phyloP scores from a whole-genome alignment of 2,888 invertebrate genomes.

The Dryomyza anilis region DNA sequence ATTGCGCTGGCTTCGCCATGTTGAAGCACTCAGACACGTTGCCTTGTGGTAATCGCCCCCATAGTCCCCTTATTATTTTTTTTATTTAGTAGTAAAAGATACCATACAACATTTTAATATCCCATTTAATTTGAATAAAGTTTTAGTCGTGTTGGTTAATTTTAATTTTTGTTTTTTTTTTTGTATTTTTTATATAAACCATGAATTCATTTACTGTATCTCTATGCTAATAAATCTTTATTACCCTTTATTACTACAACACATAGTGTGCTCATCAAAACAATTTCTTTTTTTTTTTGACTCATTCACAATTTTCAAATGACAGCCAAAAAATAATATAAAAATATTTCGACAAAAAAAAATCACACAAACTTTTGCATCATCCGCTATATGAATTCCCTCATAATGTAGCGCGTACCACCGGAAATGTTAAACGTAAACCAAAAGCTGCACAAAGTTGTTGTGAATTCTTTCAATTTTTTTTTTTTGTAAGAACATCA shows the following conservation, averaged over 20 bases:
- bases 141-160: too few relatives aligned
- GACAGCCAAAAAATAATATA: neutral
- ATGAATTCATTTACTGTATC: neutral
- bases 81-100: too few relatives aligned
- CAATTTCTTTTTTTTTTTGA: neutral
- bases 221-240: conserved; percentile 11
- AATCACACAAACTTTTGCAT: conserved; percentile 10
- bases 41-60: too few relatives aligned
- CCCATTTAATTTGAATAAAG: too few relatives aligned
- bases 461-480: conserved; percentile 29
- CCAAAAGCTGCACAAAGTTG: neutral
- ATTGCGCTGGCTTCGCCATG: too few relatives aligned
- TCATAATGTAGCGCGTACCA: neutral
- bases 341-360: neutral
- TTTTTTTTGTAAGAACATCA: too few relatives aligned
- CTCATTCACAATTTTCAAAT: neutral
- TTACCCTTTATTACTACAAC: neutral
- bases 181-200: too few relatives aligned
- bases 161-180: too few relatives aligned
- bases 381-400: conserved; percentile 30
- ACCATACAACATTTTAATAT: too few relatives aligned
- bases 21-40: too few relatives aligned
- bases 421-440: neutral
- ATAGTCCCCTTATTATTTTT: too few relatives aligned
- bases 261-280: conserved; percentile 1